Conservation (phyloP, 1,140 invertebrate species). For the Scaptomyza montana region DNA sequence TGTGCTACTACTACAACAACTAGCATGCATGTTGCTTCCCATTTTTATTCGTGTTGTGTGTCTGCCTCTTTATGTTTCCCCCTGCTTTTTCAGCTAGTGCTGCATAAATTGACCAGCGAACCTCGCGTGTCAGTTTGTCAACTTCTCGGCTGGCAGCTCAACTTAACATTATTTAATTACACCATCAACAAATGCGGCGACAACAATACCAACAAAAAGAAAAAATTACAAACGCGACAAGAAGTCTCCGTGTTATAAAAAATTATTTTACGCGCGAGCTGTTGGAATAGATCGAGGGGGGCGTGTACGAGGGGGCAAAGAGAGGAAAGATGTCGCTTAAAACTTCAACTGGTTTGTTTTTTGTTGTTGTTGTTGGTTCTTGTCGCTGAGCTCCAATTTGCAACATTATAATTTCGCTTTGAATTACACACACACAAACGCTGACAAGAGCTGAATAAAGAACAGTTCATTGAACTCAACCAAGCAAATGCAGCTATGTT, state of each 20-base stretch:
- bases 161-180: slow-evolving; percentile 79
- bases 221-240: slow-evolving; percentile 54
- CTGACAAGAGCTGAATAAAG: slow-evolving; percentile 13
- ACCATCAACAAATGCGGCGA: slow-evolving; percentile 47
- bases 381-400: slow-evolving; percentile 51
- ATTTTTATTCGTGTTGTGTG: slow-evolving; percentile 14
- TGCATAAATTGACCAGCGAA: slow-evolving; percentile 44
- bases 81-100: neutral
- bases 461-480: slow-evolving; percentile 65
- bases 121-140: slow-evolving; percentile 73
- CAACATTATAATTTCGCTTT: slow-evolving; percentile 78
- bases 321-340: slow-evolving; percentile 17
- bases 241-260: slow-evolving; percentile 76
- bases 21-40: slow-evolving; percentile 5
- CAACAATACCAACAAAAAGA: slow-evolving; percentile 41
- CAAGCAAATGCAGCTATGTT: slow-evolving; percentile 39
- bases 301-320: neutral
- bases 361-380: slow-evolving; percentile 43
- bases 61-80: slow-evolving; percentile 14
- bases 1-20: slow-evolving; percentile 1
- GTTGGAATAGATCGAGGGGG: slow-evolving; percentile 6
- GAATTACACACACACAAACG: slow-evolving; percentile 68
- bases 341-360: slow-evolving; percentile 51
- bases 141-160: slow-evolving; percentile 43
- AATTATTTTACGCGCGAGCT: slow-evolving; percentile 60